phyloP scores from a whole-genome alignment of 2,888 invertebrate genomes.

The Drosophila subsilvestris region DNA sequence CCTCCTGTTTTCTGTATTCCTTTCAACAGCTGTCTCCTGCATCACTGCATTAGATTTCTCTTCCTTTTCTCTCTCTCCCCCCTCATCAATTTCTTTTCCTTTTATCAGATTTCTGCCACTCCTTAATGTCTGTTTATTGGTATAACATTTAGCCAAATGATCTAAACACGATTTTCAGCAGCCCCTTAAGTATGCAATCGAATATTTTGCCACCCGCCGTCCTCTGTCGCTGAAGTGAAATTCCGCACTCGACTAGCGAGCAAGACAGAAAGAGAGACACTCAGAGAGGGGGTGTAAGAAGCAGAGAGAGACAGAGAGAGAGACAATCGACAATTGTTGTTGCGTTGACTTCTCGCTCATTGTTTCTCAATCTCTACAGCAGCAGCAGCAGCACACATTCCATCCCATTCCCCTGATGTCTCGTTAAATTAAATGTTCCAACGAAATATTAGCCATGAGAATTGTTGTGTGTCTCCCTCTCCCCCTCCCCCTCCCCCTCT shows the following conservation, averaged over 20 bases:
- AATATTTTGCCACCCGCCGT: neutral
- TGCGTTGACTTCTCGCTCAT: slow-evolving; percentile 31
- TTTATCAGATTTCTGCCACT: neutral
- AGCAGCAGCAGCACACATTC: slow-evolving; percentile 22
- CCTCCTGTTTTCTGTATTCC: neutral
- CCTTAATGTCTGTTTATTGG: neutral
- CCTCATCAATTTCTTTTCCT: neutral
- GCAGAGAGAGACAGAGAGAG: neutral
- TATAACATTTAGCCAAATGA: slow-evolving; percentile 3
- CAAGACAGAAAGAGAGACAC: neutral
- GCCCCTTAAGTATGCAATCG: slow-evolving; percentile 13
- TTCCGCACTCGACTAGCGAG: slow-evolving; percentile 4
- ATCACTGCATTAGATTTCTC: neutral
- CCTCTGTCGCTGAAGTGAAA: slow-evolving; percentile 12
- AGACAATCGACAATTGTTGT: slow-evolving; percentile 12
- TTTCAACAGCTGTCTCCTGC: neutral
- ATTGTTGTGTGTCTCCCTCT: neutral
- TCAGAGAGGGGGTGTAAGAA: neutral
- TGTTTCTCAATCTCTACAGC: slow-evolving; percentile 44
- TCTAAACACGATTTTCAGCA: slow-evolving; percentile 2
- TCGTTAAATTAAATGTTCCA: slow-evolving; percentile 80
- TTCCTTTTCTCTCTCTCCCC: neutral
- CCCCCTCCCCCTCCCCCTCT: slow-evolving; percentile 12
- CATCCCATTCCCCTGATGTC: slow-evolving; percentile 48
- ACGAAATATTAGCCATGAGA: slow-evolving; percentile 78